Evolutionary conservation across 2,797 vertebrate genomes (phyloP).

Genomic region (Danio kyathit): DNA sequence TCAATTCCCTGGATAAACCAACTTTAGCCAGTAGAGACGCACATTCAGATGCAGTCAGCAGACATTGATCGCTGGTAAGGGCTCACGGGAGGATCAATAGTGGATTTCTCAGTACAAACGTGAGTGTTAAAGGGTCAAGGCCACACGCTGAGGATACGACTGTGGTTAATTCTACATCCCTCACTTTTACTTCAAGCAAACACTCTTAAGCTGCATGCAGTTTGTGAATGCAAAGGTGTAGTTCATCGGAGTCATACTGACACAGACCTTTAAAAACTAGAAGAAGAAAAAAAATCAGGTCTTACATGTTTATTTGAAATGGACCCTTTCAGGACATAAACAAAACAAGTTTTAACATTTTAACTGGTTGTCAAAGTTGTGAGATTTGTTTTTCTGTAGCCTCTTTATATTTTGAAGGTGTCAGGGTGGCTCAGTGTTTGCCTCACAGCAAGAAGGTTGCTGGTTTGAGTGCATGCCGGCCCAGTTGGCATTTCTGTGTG

Average conservation of each 20-base stretch:
- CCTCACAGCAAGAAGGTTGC: no score
- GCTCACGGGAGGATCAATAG: conserved; percentile 55
- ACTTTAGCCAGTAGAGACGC: conserved; percentile 39
- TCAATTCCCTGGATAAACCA: conserved; percentile 49
- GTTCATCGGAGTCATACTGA: conserved; percentile 20
- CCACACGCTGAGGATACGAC: conserved; percentile 18
- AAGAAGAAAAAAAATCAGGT: not conserved
- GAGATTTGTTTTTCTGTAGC: not conserved
- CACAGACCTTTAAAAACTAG: conserved; percentile 28
- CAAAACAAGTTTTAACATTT: not conserved
- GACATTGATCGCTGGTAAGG: conserved; percentile 49
- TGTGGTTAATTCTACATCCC: conserved; percentile 23
- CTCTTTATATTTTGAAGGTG: no score
- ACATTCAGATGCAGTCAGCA: conserved; percentile 33
- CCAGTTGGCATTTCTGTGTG: no score
- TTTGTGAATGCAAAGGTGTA: not conserved
- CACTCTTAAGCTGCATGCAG: not conserved
- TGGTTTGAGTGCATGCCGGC: no score
- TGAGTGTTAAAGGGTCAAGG: conserved; percentile 49
- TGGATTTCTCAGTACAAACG: conserved; percentile 57
- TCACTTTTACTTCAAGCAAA: conserved; percentile 18
- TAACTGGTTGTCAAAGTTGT: not conserved
- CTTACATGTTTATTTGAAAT: not conserved
- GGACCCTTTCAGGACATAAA: not conserved
- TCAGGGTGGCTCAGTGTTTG: no score